Evolutionary conservation across 2,888 invertebrate genomes (phyloP).

Genomic region (Drosophila cracens): DNA sequence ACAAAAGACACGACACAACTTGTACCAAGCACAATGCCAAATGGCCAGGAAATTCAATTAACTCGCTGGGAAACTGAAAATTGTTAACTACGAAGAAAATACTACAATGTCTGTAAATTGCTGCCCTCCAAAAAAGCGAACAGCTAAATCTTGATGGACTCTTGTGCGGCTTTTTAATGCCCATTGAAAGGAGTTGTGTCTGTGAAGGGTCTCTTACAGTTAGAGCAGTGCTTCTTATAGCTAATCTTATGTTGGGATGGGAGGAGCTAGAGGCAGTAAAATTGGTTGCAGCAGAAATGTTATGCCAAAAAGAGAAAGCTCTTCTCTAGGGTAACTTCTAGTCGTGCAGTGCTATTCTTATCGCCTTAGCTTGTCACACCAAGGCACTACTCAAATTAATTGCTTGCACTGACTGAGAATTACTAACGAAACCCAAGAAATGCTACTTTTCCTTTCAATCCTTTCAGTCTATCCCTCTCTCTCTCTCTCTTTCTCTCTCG

Average conservation of each 20-base stretch:
- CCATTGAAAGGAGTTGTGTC: neutral
- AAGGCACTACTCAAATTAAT: constrained; percentile 68
- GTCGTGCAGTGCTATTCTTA: neutral
- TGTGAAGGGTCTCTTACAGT: neutral
- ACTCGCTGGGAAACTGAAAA: constrained; percentile 48
- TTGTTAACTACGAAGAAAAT: constrained; percentile 9
- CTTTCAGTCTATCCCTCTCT: neutral
- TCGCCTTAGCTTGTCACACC: constrained; percentile 18
- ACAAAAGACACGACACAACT: constrained; percentile 59
- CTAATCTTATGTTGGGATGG: neutral
- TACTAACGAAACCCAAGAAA: constrained; percentile 37
- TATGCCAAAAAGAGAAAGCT: neutral
- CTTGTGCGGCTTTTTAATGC: constrained; percentile 1
- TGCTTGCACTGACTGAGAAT: constrained; percentile 41
- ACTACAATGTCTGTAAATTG: constrained; percentile 7
- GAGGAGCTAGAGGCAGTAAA: no score
- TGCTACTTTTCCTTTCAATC: constrained; percentile 25
- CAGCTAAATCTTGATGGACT: constrained; percentile 1
- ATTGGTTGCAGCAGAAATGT: no score
- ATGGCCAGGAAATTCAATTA: constrained; percentile 76
- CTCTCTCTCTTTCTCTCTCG: neutral
- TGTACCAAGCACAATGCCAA: constrained; percentile 60
- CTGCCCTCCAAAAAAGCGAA: constrained; percentile 1
- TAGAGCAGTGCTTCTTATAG: neutral
- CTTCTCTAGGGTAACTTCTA: constrained; percentile 9